These are phyloP conservation scores for Isichthys henryi DNA, from an alignment of 2,113 vertebrate genomes.

Conservation along the genomic window DNA sequence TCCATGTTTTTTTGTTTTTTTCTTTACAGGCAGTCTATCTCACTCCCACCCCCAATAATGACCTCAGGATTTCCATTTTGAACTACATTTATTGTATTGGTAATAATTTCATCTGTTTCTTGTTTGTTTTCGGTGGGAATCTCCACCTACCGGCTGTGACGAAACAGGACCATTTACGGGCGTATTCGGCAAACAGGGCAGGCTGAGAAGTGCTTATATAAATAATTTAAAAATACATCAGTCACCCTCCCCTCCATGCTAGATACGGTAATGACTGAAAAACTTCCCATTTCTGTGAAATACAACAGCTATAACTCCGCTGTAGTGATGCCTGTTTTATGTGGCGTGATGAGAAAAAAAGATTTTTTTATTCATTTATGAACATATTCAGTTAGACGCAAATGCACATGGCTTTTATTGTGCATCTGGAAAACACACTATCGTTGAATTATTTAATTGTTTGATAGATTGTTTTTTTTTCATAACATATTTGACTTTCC, in stretches of 20 bases:
- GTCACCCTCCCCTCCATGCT: background rate
- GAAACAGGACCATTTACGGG: background rate
- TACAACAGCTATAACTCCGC: background rate
- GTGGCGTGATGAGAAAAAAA: background rate
- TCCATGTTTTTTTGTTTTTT: background rate
- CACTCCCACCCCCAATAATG: background rate
- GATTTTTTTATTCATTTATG: conserved; percentile 2
- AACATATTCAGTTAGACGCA: background rate
- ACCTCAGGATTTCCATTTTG: background rate
- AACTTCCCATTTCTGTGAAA: background rate
- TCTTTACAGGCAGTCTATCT: background rate
- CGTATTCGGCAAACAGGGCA: background rate
- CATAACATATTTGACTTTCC: background rate
- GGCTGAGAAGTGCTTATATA: background rate
- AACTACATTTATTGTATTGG: background rate
- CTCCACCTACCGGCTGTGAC: background rate
- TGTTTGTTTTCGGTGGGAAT: background rate
- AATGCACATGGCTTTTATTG: background rate
- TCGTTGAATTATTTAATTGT: background rate
- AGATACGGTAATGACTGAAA: conserved; percentile 2
- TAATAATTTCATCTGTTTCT: background rate
- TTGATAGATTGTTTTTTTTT: background rate
- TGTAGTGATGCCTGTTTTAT: background rate
- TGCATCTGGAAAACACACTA: background rate
- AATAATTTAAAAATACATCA: background rate